Evolutionary conservation across 2,797 vertebrate species (phyloP).

Genomic region (Silurus aristotelis): DNA sequence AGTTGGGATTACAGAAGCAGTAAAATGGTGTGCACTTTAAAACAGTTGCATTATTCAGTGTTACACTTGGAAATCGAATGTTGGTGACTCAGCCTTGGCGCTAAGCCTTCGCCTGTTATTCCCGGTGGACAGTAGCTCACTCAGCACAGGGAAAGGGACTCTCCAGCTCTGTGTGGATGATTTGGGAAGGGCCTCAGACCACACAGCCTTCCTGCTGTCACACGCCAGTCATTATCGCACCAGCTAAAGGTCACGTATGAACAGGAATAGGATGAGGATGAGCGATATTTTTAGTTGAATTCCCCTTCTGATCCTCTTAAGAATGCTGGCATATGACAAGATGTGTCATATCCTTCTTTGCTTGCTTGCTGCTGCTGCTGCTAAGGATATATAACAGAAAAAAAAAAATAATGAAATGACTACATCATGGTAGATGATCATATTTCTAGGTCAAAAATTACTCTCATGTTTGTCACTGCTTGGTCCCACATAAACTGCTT

Average conservation of each 20-base stretch:
- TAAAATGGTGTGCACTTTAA: not conserved
- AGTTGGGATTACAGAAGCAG: not conserved
- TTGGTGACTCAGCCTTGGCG: slow-evolving; percentile 40
- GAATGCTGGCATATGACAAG: slow-evolving; percentile 19
- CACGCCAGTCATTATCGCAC: slow-evolving; percentile 49
- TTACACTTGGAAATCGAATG: slow-evolving; percentile 20
- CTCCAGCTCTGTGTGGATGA: slow-evolving; percentile 45
- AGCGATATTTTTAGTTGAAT: slow-evolving; percentile 61
- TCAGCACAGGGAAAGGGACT: slow-evolving; percentile 47
- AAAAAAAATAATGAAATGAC: not conserved
- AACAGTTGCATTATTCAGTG: slow-evolving; percentile 22
- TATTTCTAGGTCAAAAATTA: not conserved
- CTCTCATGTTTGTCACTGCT: not conserved
- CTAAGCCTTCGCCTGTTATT: slow-evolving; percentile 28
- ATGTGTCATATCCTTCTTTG: slow-evolving; percentile 20
- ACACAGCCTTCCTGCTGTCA: slow-evolving; percentile 47
- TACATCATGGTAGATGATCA: not conserved
- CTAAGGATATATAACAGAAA: not conserved
- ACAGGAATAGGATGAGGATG: slow-evolving; percentile 48
- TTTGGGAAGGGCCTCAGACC: slow-evolving; percentile 52
- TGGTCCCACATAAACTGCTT: not conserved
- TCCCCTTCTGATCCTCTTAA: slow-evolving; percentile 27
- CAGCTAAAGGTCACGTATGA: slow-evolving; percentile 57
- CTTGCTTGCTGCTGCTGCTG: not conserved
- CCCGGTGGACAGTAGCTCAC: slow-evolving; percentile 41